These are phyloP conservation scores for Hirudo medicinalis DNA, from an alignment of 1,140 invertebrate species.

Conservation along the genomic window DNA sequence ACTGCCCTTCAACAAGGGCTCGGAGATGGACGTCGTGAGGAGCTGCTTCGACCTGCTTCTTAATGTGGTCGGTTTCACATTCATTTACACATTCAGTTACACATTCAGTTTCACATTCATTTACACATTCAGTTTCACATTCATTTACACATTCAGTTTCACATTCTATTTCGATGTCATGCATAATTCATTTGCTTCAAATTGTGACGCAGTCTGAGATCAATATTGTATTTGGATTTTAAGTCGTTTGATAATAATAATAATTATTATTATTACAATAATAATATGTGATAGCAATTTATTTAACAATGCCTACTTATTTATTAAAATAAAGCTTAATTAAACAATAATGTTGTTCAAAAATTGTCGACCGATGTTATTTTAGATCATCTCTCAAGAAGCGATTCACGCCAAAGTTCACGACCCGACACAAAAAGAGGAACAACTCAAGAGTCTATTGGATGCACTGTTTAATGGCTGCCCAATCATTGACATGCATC, in stretches of 20 bases:
- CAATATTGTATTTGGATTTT: too few relatives aligned
- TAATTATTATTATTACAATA: too few relatives aligned
- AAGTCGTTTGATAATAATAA: too few relatives aligned
- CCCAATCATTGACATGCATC: slow-evolving; percentile 37
- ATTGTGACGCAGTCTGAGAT: too few relatives aligned
- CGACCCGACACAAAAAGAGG: neutral
- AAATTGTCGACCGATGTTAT: neutral
- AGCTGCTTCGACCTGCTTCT: slow-evolving; percentile 15
- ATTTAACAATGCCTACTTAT: slow-evolving; percentile 20
- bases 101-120: too few relatives aligned
- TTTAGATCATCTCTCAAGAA: neutral
- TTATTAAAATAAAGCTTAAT: neutral
- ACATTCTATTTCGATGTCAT: too few relatives aligned
- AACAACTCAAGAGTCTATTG: slow-evolving; percentile 23
- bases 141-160: too few relatives aligned
- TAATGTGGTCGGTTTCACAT: slow-evolving; percentile 25
- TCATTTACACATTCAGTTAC: slow-evolving; percentile 23
- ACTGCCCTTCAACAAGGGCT: slow-evolving; percentile 30
- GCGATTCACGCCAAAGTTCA: neutral
- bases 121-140: too few relatives aligned
- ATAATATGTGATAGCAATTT: slow-evolving; percentile 25
- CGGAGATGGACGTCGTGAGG: slow-evolving; percentile 15
- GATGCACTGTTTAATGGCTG: slow-evolving; percentile 39
- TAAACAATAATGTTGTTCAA: neutral
- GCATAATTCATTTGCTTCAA: too few relatives aligned